Conservation (phyloP, 2,888 invertebrate species). For the Ariolimax columbianus region DNA sequence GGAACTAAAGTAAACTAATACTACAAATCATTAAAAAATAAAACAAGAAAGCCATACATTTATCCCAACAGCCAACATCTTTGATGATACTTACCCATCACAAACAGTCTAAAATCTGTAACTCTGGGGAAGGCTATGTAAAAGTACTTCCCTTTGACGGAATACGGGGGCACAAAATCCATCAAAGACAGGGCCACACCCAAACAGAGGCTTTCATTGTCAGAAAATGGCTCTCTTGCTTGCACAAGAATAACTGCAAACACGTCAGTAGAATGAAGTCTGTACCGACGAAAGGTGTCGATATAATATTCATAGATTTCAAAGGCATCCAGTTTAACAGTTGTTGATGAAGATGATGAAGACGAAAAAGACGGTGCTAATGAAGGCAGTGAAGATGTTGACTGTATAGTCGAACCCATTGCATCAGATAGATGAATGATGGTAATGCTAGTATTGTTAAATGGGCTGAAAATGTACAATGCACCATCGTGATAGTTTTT, state of each 20-base stretch:
- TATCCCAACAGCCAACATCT: not conserved
- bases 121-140: slow-evolving; percentile 40
- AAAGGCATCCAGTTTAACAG: slow-evolving; percentile 46
- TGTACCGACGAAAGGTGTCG: slow-evolving; percentile 14
- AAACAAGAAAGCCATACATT: not conserved
- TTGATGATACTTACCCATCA: not conserved
- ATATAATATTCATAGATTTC: slow-evolving; percentile 38
- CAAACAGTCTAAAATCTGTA: slow-evolving; percentile 28
- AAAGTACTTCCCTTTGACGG: slow-evolving; percentile 27
- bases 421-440: slow-evolving; percentile 5
- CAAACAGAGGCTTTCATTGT: slow-evolving; percentile 14
- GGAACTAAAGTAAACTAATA: too few relatives aligned
- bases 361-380: slow-evolving; percentile 22
- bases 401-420: not conserved
- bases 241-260: slow-evolving; percentile 44
- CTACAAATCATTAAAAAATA: too few relatives aligned
- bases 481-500: slow-evolving; percentile 1
- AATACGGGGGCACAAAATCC: slow-evolving; percentile 43
- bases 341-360: slow-evolving; percentile 30
- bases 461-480: slow-evolving; percentile 44
- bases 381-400: not conserved
- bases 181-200: not conserved
- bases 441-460: slow-evolving; percentile 41
- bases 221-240: not conserved
- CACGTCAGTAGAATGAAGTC: slow-evolving; percentile 37